Conservation (phyloP, 2,113 vertebrate species). For the Rhipidura dahli region DNA sequence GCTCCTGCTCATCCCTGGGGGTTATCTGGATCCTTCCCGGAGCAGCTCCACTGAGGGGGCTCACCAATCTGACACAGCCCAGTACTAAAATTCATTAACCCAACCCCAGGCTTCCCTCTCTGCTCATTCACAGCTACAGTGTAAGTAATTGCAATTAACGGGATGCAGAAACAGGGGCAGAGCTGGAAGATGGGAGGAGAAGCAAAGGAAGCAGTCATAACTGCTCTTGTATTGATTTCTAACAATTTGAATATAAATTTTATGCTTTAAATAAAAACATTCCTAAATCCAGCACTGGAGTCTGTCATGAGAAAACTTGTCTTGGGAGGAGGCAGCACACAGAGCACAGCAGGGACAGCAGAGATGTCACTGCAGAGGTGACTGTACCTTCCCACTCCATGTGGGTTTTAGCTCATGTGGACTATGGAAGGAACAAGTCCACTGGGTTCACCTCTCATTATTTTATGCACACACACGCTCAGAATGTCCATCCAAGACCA, state of each 20-base stretch:
- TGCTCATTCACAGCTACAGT: not conserved
- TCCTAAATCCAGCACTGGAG: not conserved
- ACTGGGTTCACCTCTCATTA: not conserved
- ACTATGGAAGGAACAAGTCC: not conserved
- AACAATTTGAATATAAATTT: not conserved
- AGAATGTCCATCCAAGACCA: not conserved
- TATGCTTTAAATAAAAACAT: slow-evolving; percentile 51
- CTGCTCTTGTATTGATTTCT: not conserved
- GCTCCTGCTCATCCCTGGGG: not conserved
- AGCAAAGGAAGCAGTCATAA: not conserved
- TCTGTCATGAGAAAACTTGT: not conserved
- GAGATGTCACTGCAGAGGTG: not conserved
- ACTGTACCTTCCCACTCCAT: not conserved
- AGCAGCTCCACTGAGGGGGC: not conserved
- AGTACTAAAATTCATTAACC: slow-evolving; percentile 70
- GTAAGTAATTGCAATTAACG: not conserved
- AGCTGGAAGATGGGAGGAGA: not conserved
- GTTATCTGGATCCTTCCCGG: fast-evolving
- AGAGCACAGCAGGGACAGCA: fast-evolving
- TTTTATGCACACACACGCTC: not conserved
- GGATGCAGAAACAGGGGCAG: not conserved
- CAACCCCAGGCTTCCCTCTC: not conserved
- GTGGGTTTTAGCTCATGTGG: not conserved
- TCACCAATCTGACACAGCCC: not conserved
- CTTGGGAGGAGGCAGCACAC: not conserved